Conservation (phyloP, 2,797 vertebrate species). For the Darevskia nairensis region DNA sequence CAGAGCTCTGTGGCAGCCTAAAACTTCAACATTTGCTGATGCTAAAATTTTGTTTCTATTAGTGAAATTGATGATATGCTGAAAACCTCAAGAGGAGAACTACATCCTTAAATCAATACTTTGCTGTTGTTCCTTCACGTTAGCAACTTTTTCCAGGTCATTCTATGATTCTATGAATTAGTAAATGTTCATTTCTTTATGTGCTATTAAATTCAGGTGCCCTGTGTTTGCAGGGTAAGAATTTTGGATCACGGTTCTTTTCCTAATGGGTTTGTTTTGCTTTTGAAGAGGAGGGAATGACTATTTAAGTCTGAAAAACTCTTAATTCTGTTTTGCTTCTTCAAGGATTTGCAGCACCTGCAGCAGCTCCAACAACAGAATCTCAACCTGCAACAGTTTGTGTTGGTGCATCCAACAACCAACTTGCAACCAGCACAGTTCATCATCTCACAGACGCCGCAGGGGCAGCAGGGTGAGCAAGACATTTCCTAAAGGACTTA, state of each 20-base stretch:
- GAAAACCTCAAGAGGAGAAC: neutral
- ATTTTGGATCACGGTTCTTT: slow-evolving; percentile 36
- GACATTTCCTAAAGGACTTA: slow-evolving; percentile 28
- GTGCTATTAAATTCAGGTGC: neutral
- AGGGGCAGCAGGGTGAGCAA: slow-evolving; percentile 93
- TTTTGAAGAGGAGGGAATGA: slow-evolving; percentile 3
- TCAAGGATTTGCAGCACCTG: slow-evolving; percentile 86
- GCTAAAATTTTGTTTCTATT: neutral
- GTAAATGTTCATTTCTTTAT: slow-evolving; percentile 16
- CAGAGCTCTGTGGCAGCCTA: neutral
- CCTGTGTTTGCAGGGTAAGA: slow-evolving; percentile 5
- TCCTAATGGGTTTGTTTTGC: slow-evolving; percentile 6
- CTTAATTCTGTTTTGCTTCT: slow-evolving; percentile 58
- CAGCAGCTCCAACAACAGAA: slow-evolving; percentile 96
- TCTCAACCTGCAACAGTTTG: slow-evolving; percentile 96
- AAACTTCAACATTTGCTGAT: neutral
- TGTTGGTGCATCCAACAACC: slow-evolving; percentile 95
- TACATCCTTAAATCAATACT: neutral
- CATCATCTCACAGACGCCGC: slow-evolving; percentile 97
- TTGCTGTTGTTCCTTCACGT: neutral
- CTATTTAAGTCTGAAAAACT: slow-evolving; percentile 53
- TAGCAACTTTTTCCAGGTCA: slow-evolving; percentile 25
- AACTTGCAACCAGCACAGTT: slow-evolving; percentile 94
- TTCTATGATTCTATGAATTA: slow-evolving; percentile 8
- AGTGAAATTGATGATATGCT: neutral